Conservation (phyloP, 2,888 invertebrate genomes). For the Heliconius hortense region DNA sequence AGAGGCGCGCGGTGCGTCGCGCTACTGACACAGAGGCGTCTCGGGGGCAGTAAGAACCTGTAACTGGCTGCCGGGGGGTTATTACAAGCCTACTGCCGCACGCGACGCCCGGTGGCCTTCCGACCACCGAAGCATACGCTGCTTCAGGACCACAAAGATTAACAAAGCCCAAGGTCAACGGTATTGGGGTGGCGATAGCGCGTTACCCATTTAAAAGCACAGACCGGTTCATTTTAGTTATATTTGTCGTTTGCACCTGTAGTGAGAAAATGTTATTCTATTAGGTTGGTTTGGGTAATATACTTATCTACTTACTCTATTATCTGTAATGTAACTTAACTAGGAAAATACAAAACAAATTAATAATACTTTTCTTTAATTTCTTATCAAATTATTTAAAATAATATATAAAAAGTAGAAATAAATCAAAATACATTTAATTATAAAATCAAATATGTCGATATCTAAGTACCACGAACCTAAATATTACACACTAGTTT, state of each 20-base stretch:
- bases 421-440: constrained; percentile 12
- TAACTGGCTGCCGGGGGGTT: constrained; percentile 81
- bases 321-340: constrained; percentile 38
- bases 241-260: constrained; percentile 60
- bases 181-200: constrained; percentile 34
- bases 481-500: neutral
- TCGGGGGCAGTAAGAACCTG: constrained; percentile 77
- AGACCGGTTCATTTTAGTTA: constrained; percentile 46
- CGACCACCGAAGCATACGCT: constrained; percentile 54
- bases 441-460: neutral
- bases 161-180: constrained; percentile 40
- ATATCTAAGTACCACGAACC: constrained; percentile 4
- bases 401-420: constrained; percentile 2
- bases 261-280: constrained; percentile 52
- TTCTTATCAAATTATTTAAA: constrained; percentile 7
- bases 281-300: constrained; percentile 41
- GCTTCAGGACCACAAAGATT: constrained; percentile 47
- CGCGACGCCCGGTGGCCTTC: constrained; percentile 57
- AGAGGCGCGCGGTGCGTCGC: constrained; percentile 62
- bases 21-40: constrained; percentile 67
- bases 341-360: constrained; percentile 25
- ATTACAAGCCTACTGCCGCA: constrained; percentile 75
- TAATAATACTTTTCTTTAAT: neutral
- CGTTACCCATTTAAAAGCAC: constrained; percentile 48
- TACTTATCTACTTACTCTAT: constrained; percentile 39